Evolutionary conservation across 2,113 vertebrate species (phyloP).

Genomic region (Myxocyprinus asiaticus): DNA sequence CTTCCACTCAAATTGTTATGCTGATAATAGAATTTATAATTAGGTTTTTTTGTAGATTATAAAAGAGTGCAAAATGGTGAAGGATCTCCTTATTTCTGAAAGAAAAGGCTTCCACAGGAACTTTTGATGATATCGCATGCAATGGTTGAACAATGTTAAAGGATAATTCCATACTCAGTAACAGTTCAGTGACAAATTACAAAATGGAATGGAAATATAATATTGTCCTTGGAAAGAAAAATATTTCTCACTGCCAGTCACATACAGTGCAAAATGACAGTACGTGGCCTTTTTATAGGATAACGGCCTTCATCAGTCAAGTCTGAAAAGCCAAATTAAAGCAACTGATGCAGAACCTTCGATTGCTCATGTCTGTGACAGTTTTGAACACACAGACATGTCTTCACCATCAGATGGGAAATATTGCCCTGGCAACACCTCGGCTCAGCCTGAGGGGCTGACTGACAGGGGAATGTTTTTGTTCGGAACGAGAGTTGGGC

Average conservation of each 20-base stretch:
- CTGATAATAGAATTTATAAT: too few species aligned
- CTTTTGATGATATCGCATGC: too few species aligned
- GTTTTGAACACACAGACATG: background rate
- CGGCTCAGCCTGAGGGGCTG: constrained; percentile 16
- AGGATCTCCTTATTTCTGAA: too few species aligned
- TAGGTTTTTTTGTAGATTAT: too few species aligned
- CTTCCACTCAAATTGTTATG: too few species aligned
- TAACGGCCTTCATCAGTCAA: background rate
- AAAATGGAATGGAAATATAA: background rate
- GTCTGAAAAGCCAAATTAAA: background rate
- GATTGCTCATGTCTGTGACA: background rate
- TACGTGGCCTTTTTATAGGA: background rate
- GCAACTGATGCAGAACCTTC: background rate
- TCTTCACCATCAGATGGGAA: constrained; percentile 23
- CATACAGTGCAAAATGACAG: background rate
- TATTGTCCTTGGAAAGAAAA: background rate
- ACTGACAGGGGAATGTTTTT: constrained; percentile 46
- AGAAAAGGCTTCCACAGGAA: too few species aligned
- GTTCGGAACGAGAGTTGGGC: constrained; percentile 37
- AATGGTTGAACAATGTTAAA: too few species aligned
- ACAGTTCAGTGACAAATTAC: background rate
- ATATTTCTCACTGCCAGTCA: background rate
- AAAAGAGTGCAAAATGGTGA: too few species aligned
- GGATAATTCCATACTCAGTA: background rate
- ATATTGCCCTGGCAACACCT: constrained; percentile 53